Percentiles rank a stretch among this genome's conserved stretches.
phyloP scores from a whole-genome alignment of 2,113 vertebrate genomes.

The Panthera leo region DNA sequence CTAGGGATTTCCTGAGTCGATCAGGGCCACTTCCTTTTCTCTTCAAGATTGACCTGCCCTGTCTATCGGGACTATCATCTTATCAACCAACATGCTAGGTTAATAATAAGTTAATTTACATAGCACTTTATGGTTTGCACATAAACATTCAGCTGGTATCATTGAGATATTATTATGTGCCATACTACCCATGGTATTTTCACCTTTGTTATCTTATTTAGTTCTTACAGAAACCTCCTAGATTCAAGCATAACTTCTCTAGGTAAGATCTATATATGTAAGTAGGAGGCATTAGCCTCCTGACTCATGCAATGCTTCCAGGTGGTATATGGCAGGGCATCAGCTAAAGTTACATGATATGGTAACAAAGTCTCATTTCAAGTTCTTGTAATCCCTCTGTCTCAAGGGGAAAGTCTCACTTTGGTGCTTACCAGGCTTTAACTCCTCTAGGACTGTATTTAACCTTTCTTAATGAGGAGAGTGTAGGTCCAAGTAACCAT shows the following conservation, averaged over 20 bases:
- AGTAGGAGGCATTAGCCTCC: neutral
- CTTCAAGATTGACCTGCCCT: neutral
- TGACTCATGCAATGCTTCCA: neutral
- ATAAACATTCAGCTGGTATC: neutral
- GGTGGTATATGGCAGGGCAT: neutral
- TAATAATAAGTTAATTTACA: neutral
- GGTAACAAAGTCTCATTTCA: neutral
- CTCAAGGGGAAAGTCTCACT: neutral
- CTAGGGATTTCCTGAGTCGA: neutral
- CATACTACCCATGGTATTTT: neutral
- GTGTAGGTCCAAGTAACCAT: neutral
- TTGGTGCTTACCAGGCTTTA: neutral
- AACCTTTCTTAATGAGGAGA: neutral
- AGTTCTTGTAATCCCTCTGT: neutral
- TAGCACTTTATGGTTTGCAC: neutral
- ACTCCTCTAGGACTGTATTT: neutral
- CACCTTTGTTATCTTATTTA: neutral
- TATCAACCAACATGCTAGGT: neutral
- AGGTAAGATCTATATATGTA: neutral
- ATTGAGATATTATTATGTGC: neutral
- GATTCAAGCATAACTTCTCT: neutral
- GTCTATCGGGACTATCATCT: neutral
- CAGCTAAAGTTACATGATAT: neutral
- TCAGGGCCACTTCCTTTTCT: neutral
- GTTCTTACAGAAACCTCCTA: neutral